Evolutionary conservation across 2,113 vertebrate genomes (phyloP).

Genomic region (Ceyx margarethae): DNA sequence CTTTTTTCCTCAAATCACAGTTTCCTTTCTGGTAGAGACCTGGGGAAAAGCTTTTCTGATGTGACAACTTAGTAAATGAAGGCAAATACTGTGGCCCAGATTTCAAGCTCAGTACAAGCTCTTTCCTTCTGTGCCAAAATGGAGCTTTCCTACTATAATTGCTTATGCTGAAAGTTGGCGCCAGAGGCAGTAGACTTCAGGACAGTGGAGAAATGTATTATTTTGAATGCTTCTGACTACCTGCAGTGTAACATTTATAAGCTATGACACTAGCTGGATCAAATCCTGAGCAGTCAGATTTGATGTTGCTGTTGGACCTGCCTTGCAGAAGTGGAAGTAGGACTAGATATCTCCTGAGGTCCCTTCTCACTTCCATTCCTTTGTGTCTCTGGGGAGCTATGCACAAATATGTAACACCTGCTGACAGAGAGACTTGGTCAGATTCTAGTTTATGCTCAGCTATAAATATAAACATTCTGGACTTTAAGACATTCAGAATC

Average conservation of each 20-base stretch:
- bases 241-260: background rate
- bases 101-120: background rate
- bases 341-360: background rate
- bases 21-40: background rate
- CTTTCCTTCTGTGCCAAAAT: background rate
- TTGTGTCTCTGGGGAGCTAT: background rate
- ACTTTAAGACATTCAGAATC: background rate
- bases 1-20: background rate
- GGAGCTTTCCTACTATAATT: background rate
- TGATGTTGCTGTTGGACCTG: background rate
- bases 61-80: background rate
- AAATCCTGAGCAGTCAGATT: background rate
- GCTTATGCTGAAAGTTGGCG: background rate
- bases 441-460: background rate
- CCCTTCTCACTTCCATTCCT: background rate
- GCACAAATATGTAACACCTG: accelerated
- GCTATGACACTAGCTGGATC: background rate
- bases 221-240: background rate
- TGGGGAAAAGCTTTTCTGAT: background rate
- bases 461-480: background rate
- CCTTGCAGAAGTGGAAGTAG: background rate
- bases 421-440: background rate
- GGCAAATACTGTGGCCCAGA: background rate
- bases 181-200: background rate
- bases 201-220: background rate